These are phyloP conservation scores for Zygaena filipendulae DNA, from an alignment of 2,888 invertebrate genomes.

Conservation along the genomic window DNA sequence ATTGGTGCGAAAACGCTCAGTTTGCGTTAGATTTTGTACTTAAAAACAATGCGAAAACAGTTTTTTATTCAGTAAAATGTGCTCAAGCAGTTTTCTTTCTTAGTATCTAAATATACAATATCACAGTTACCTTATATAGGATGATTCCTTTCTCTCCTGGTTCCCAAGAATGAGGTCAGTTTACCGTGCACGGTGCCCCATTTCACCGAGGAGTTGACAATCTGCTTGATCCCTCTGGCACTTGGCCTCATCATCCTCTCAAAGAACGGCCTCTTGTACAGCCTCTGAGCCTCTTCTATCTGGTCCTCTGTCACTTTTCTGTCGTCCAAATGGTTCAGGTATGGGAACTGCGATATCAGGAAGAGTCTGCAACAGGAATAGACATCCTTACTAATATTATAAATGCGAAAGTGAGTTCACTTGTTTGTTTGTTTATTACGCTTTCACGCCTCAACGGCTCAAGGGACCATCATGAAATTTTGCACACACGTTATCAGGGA, in stretches of 20 bases:
- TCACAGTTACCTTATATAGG: constrained; percentile 17
- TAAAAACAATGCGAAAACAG: too few relatives aligned
- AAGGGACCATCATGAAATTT: too few relatives aligned
- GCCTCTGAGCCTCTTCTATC: constrained; percentile 67
- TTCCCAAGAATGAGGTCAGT: constrained; percentile 30
- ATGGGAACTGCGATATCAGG: constrained; percentile 78
- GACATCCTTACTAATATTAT: too few relatives aligned
- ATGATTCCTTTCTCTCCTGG: constrained; percentile 31
- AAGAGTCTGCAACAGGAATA: constrained; percentile 69
- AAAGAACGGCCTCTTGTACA: constrained; percentile 71
- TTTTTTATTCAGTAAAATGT: too few relatives aligned
- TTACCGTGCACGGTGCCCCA: constrained; percentile 41
- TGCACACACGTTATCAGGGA: too few relatives aligned
- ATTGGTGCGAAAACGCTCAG: too few relatives aligned
- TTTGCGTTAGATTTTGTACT: too few relatives aligned
- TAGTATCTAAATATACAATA: too few relatives aligned
- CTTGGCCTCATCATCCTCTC: constrained; percentile 50
- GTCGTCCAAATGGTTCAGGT: constrained; percentile 77
- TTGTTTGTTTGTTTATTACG: too few relatives aligned
- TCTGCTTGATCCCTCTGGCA: constrained; percentile 30
- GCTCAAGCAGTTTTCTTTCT: too few relatives aligned
- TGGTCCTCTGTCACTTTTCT: constrained; percentile 74
- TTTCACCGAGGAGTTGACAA: constrained; percentile 34
- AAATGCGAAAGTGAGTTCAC: too few relatives aligned
- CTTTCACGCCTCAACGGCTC: too few relatives aligned